Conservation (phyloP, 2,797 vertebrate genomes). For the Rhabdophis nuchalis region DNA sequence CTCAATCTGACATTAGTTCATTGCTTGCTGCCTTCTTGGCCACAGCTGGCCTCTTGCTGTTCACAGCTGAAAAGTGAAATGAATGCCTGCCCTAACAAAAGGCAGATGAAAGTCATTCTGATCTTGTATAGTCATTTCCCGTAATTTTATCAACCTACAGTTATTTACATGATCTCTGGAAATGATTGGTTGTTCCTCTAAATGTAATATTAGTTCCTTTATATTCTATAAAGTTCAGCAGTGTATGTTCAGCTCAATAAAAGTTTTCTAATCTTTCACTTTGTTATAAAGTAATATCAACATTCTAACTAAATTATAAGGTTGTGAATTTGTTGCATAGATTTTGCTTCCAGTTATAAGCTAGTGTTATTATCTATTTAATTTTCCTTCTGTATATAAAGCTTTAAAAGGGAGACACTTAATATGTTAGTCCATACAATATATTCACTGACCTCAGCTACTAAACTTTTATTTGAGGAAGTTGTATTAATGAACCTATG, state of each 20-base stretch:
- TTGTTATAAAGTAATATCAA: constrained; percentile 39
- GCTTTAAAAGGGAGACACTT: constrained; percentile 57
- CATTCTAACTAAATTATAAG: constrained; percentile 28
- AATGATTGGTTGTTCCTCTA: constrained; percentile 69
- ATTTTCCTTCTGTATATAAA: constrained; percentile 56
- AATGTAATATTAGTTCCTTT: constrained; percentile 63
- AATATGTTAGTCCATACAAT: constrained; percentile 48
- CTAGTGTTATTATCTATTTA: constrained; percentile 53
- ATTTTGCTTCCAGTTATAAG: constrained; percentile 49
- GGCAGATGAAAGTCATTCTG: constrained; percentile 80
- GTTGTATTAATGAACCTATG: constrained; percentile 51
- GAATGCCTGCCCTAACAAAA: constrained; percentile 73
- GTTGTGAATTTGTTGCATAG: constrained; percentile 49
- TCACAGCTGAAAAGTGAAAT: constrained; percentile 77
- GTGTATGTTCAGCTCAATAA: constrained; percentile 40
- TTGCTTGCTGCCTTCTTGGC: constrained; percentile 64
- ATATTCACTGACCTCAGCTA: constrained; percentile 59
- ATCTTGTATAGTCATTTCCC: constrained; percentile 76
- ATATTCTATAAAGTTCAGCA: constrained; percentile 49
- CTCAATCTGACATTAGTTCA: constrained; percentile 66
- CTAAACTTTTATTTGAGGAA: constrained; percentile 63
- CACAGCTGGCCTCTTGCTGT: constrained; percentile 76
- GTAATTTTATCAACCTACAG: constrained; percentile 80
- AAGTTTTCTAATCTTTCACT: constrained; percentile 47
- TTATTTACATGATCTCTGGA: constrained; percentile 70